Evolutionary conservation across 2,888 invertebrate species (phyloP), one percentile per base, ranked within the genome.

Genomic region (Zygothrica quintamaculata): DNA sequence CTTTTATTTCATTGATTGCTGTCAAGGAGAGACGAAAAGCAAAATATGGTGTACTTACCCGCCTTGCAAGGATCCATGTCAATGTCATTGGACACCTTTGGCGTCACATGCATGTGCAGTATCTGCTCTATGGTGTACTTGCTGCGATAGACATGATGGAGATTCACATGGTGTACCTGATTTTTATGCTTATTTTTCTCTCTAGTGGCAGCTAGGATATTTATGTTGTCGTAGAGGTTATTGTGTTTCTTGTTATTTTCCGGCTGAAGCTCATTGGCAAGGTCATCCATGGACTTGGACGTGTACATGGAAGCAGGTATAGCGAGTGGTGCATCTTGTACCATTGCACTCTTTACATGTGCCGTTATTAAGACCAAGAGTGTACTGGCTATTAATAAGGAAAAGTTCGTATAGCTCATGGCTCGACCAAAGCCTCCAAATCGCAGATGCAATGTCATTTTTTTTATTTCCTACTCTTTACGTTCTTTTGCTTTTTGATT

Each of bases 1-100:
- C n/a, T n/a, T n/a, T n/a, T n/a, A n/a, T n/a, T n/a, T n/a, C n/a
- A n/a, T n/a, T n/a, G n/a, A n/a, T n/a, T n/a, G n/a, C n/a, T n/a
- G n/a, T n/a, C n/a, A n/a, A n/a, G n/a, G n/a, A n/a, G n/a, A n/a
- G n/a, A n/a, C n/a, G n/a, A n/a, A n/a, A n/a, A n/a, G n/a, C n/a
- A n/a, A n/a, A n/a, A n/a, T n/a, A n/a, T n/a, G n/a, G n/a, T 22
- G 18, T 68, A 92, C 94, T 94, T 92, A 96, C 96, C 95, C 89
- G 96, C 95, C 93, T 96, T 96, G 91, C 96, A 96, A 55, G 96
- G 95, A 92, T 96, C 96, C 92, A 96, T 92, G 89, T 96, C 95
- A 71, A 95, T 91, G 89, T 96, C 96, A 68, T 93, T 92, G 39
- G 95, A 95, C 61, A 94, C 93, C 88, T 94, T 94, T 50, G 74